These are phyloP conservation scores for Poecilia velifera DNA, from an alignment of 2,797 vertebrate species.

Conservation along the genomic window DNA sequence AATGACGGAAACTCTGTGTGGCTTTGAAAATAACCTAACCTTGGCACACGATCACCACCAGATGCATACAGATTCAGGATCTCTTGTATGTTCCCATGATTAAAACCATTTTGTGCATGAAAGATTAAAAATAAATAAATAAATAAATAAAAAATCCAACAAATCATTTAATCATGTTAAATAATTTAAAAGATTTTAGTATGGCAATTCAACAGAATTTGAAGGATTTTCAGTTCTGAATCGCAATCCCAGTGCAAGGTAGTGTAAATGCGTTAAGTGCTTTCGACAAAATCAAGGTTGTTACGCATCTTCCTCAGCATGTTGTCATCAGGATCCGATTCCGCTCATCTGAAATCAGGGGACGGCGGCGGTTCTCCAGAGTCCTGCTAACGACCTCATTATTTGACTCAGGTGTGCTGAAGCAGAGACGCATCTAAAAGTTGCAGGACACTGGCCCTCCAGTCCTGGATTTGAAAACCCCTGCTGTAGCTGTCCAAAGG, in stretches of 20 bases:
- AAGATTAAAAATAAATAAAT: too few relatives aligned
- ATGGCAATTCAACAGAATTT: background rate
- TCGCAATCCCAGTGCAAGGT: background rate
- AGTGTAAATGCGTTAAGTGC: background rate
- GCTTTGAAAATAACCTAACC: background rate
- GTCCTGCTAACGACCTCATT: too few relatives aligned
- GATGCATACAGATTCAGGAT: background rate
- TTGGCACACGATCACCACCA: background rate
- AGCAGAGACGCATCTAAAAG: too few relatives aligned
- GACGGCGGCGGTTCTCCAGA: background rate
- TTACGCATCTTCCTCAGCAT: background rate
- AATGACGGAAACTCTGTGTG: background rate
- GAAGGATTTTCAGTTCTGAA: background rate
- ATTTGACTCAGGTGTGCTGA: too few relatives aligned
- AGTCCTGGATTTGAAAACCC: too few relatives aligned
- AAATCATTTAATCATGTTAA: background rate
- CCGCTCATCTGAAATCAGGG: background rate
- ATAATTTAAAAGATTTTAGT: background rate
- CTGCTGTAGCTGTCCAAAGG: background rate
- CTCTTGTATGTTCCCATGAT: background rate
- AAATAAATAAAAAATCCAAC: too few relatives aligned
- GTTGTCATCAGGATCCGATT: background rate
- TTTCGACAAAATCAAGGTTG: background rate
- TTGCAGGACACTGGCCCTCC: too few relatives aligned
- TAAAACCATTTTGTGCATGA: background rate